Evolutionary conservation across 1,140 invertebrate genomes (phyloP), one percentile per base, ranked within the genome.

Genomic region (Eupristina koningsbergeri): DNA sequence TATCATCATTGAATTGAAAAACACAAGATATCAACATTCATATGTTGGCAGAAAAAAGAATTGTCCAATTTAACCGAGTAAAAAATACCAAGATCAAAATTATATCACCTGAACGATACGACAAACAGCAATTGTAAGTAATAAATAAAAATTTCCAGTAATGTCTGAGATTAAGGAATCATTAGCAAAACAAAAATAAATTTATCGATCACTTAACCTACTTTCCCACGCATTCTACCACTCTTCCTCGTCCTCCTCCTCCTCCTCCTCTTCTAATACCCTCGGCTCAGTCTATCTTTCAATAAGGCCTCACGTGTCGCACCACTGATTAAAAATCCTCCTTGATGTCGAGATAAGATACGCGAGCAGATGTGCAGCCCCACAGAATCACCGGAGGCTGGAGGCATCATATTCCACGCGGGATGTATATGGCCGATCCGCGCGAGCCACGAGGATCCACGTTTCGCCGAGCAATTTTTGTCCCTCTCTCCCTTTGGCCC

Each of bases 371-470:
- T 50, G 61, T 50, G 29, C 73, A 50, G 1, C n/a, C 39, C 26
- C 0, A 29, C 39, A 11, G 69, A 8, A 50, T 50, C 8, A 41
- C 22, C 26, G 29, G 31, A 17, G 47, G 36, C 13, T 39, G 29
- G 31, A 17, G 47, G 36, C 13, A n/a, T 45, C 76, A 64, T 78
- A 78, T 78, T 78, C 58, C 58, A 45, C 34, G 34, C 31, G 77
- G 81, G 84, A 84, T 53, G 64, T 79, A 80, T 80, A 85, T 87
- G 88, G 87, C 87, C 88, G 86, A 88, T 87, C 87, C 86, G 87
- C 85, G 86, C 84, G 86, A 86, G 84, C 85, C 85, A 84, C 81
- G 74, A 78, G 84, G 79, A 83, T 85, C 77, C 45, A 45, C 81
- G 50, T 73, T 84, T 47, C 71, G 39, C 87, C 84, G n/a, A 76